Conservation (phyloP, 1,140 invertebrate genomes). For the Anastrepha ludens region DNA sequence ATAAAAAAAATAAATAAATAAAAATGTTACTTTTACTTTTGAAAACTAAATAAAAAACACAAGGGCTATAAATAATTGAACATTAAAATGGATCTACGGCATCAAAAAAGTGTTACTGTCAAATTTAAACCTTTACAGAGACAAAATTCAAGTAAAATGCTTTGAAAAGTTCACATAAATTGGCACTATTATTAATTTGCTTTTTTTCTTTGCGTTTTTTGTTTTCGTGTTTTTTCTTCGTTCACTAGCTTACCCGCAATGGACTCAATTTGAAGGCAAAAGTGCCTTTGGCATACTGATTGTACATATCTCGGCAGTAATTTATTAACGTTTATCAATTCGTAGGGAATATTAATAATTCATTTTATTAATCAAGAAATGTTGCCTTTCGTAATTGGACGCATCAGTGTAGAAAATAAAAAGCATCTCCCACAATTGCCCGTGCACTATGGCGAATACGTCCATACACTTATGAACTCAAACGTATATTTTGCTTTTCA, state of each 20-base stretch:
- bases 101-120: too few species aligned
- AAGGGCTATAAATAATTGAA: too few species aligned
- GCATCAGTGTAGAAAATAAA: background rate
- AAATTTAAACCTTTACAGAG: too few species aligned
- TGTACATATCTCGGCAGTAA: background rate
- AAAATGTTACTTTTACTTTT: too few species aligned
- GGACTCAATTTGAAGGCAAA: conserved; percentile 56
- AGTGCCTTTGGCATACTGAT: conserved; percentile 47
- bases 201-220: background rate
- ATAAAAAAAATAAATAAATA: too few species aligned
- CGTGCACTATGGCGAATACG: background rate
- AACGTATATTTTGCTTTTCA: background rate
- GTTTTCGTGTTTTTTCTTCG: background rate
- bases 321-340: background rate
- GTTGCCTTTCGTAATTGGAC: background rate
- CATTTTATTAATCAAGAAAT: background rate
- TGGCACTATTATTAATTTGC: background rate
- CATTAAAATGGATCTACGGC: too few species aligned
- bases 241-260: conserved; percentile 48
- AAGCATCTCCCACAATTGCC: background rate
- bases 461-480: background rate
- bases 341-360: background rate
- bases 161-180: background rate
- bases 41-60: too few species aligned
- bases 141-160: too few species aligned